Evolutionary conservation across 2,797 vertebrate genomes (phyloP), one percentile per base, ranked within the genome.

Genomic region (Rhadinocentrus ornatus): DNA sequence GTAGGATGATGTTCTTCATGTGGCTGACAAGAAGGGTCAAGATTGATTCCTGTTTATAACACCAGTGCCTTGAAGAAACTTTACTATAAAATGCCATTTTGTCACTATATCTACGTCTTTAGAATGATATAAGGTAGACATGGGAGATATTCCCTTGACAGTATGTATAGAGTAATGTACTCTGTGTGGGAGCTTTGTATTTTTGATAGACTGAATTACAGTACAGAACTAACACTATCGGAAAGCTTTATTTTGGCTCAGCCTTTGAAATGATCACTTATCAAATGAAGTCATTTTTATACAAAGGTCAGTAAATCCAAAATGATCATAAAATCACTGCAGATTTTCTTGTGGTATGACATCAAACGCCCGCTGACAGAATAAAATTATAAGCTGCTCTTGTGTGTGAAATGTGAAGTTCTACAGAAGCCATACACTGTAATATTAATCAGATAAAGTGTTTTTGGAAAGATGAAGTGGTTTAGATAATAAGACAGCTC

Each of bases 391-490:
- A 39, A 24, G 27, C 46, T 58, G 57, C 41, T 27, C 1, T 46
- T 26, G 37, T 39, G 39, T 63, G 69, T 57, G 20, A 50, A 46
- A 57, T 65, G 15, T 26, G 55, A 72, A 9, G 31, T n/a, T 70
- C 31, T 56, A 41, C 46, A 54, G 26, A 15, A 24, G 44, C 52
- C 22, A 6, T 34, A 10, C 5, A 15, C 26, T 24, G 35, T 69
- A 3, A 63, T 68, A 77, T 61, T 80, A 83, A 86, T 89, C 69
- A 84, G 56, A 65, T 66, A 55, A 86, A 88, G 71, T 79, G 79
- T 80, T 80, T 68, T 55, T 10, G 70, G 71, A 62, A 69, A 66
- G 58, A 80, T 78, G 32, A 81, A 69, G 66, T 71, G 37, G 66
- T 66, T 75, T 64, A 53, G 46, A 55, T 76, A 59, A 77, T 57